Evolutionary conservation across 2,888 invertebrate genomes (phyloP).

Genomic region (Drosophila prostipennis): DNA sequence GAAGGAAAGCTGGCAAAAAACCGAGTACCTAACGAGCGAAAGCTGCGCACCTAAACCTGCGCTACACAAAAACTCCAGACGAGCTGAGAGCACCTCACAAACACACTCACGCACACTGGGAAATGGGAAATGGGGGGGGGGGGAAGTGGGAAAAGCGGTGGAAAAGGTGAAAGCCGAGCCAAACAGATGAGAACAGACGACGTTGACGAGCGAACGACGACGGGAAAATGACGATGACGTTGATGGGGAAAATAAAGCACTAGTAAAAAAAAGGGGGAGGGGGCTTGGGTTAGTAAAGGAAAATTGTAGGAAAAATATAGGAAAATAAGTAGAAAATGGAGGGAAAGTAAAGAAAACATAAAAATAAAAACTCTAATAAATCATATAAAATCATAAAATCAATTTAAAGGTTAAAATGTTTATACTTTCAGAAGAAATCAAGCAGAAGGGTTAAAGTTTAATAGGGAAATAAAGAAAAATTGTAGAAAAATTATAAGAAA

Average conservation of each 20-base stretch:
- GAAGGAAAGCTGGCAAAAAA: conserved; percentile 39
- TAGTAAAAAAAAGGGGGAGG: no score
- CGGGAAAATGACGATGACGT: conserved; percentile 34
- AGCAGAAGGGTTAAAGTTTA: conserved; percentile 2
- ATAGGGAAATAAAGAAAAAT: conserved; percentile 40
- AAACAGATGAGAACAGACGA: conserved; percentile 57
- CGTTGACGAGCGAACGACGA: conserved; percentile 63
- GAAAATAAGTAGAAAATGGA: conserved; percentile 15
- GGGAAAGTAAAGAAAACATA: not conserved
- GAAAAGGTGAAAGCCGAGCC: conserved; percentile 71
- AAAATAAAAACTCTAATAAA: not conserved
- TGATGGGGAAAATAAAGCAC: conserved; percentile 32
- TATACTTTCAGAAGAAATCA: not conserved
- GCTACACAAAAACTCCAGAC: conserved; percentile 52
- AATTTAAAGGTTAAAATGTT: not conserved
- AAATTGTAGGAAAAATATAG: not conserved
- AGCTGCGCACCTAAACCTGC: conserved; percentile 49
- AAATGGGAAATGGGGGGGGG: conserved; percentile 46
- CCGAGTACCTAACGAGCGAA: conserved; percentile 73
- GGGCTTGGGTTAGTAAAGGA: not conserved
- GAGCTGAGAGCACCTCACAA: conserved; percentile 63
- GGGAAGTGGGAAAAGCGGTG: conserved; percentile 31
- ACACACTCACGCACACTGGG: conserved; percentile 52
- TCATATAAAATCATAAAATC: not conserved
- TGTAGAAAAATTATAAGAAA: conserved; percentile 1